These are phyloP conservation scores for Pyrgus malvae DNA, from an alignment of 2,888 invertebrate species.

Conservation along the genomic window DNA sequence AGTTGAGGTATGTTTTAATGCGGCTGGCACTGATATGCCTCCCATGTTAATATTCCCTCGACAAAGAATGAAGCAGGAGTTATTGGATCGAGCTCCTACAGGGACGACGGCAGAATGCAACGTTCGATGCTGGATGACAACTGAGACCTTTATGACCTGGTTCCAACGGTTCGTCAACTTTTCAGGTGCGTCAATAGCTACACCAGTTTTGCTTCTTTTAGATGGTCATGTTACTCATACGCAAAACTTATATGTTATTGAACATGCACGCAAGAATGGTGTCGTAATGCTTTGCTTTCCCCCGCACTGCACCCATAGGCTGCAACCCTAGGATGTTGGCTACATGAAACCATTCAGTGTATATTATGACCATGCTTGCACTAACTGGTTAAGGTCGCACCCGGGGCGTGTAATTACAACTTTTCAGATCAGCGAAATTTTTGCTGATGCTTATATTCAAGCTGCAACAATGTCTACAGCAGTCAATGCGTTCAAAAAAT, in stretches of 20 bases:
- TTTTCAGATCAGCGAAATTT: conserved; percentile 39
- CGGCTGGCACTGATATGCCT: conserved; percentile 41
- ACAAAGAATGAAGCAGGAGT: conserved; percentile 42
- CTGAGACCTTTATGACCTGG: conserved; percentile 30
- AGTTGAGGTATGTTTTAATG: conserved; percentile 25
- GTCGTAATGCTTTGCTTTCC: not conserved
- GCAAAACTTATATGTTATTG: not conserved
- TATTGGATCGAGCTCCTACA: conserved; percentile 44
- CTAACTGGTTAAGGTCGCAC: conserved; percentile 37
- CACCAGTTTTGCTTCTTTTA: conserved; percentile 30
- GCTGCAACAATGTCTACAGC: conserved; percentile 39
- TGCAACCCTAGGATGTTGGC: conserved; percentile 4
- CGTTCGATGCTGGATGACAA: conserved; percentile 33
- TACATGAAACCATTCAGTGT: conserved; percentile 11
- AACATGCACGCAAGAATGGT: not conserved
- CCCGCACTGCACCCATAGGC: conserved; percentile 1
- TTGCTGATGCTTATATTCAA: conserved; percentile 36
- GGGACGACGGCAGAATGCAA: conserved; percentile 35
- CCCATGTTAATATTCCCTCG: conserved; percentile 47
- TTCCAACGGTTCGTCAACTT: conserved; percentile 28
- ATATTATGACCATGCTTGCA: conserved; percentile 25
- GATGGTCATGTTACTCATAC: conserved; percentile 32
- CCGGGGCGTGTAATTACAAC: conserved; percentile 35
- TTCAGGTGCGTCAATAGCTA: conserved; percentile 13
- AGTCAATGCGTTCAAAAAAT: conserved; percentile 19